These are phyloP conservation scores for Anguilla japonica DNA, from an alignment of 2,113 vertebrate species.

Conservation along the genomic window DNA sequence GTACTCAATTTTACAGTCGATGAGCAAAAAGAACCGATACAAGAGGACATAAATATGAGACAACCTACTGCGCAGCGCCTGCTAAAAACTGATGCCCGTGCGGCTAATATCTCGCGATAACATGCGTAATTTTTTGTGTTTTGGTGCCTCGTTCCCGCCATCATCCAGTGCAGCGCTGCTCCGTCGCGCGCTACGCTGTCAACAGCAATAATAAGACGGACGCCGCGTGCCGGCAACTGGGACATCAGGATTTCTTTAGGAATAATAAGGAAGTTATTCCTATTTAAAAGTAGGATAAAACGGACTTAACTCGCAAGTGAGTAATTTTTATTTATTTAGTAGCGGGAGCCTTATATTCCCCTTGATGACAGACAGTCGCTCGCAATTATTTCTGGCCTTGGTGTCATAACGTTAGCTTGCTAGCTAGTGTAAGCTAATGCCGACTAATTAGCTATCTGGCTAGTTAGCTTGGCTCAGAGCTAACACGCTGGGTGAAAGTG, in stretches of 20 bases:
- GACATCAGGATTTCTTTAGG: conserved; percentile 35
- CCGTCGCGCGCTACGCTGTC: conserved; percentile 59
- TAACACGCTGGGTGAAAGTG: neutral
- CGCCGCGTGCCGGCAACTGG: conserved; percentile 65
- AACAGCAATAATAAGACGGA: conserved; percentile 59
- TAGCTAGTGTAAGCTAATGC: neutral
- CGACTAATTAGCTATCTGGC: neutral
- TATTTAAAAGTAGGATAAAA: conserved; percentile 24
- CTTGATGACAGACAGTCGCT: conserved; percentile 41
- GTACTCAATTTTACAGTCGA: neutral
- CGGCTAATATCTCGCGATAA: conserved; percentile 40
- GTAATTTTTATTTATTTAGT: neutral
- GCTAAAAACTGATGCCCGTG: neutral
- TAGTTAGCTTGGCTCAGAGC: neutral
- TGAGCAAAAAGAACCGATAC: neutral
- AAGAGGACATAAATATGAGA: too few relatives aligned
- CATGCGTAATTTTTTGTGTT: neutral
- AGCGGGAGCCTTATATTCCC: conserved; percentile 27
- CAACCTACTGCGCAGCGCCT: neutral
- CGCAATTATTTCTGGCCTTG: conserved; percentile 24
- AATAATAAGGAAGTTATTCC: neutral
- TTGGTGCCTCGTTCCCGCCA: conserved; percentile 71
- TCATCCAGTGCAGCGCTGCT: conserved; percentile 56
- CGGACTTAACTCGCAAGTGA: conserved; percentile 45
- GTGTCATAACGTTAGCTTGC: neutral